Evolutionary conservation across 2,888 invertebrate species (phyloP), one percentile per base, ranked within the genome.

Genomic region (Euplexia lucipara): DNA sequence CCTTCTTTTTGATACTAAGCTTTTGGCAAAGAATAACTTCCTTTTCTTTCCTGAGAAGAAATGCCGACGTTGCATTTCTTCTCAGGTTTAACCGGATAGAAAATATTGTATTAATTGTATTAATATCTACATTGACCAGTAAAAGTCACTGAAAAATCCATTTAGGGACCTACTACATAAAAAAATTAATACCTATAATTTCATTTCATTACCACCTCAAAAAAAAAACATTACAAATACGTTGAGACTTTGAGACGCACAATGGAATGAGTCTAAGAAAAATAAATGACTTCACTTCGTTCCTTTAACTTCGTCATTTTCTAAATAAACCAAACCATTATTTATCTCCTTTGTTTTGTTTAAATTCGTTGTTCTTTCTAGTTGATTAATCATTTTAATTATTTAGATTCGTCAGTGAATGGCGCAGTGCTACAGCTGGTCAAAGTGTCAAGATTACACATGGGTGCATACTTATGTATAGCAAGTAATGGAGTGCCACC

Each of bases 401-500:
- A 91, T 91, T 37, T 90, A 96, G 97, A 96, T 86, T 89, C 94
- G 54, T 96, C 96, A 78, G 96, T 97, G 65, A 96, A 96, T 81
- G 97, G 97, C n/a, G 94, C 97, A 12, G 92, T 96, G 64, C 94
- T 97, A 83, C 96, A 96, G 85, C 94, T 97, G 85, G 96, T 96
- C 60, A 96, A 96, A 86, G 97, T 97, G 75, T 97, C 96, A 75
- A 95, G 97, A 62, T 95, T 97, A 65, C 97, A 97, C 86, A 97
- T 97, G 97, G 97, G 97, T 14, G 96, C 97, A 32, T 97, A 97
- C 89, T 95, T 97, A 58, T 97, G 97, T 92, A 97, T 97, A 80
- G 97, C 97, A 3, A 97, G 97, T 79, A 98, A 98, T 89, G 98
- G 98, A 41, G 97, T 98, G 35, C 97, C 97, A 54, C 97, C 97